Conservation (phyloP, 2,113 vertebrate species). For the Mus pahari region DNA sequence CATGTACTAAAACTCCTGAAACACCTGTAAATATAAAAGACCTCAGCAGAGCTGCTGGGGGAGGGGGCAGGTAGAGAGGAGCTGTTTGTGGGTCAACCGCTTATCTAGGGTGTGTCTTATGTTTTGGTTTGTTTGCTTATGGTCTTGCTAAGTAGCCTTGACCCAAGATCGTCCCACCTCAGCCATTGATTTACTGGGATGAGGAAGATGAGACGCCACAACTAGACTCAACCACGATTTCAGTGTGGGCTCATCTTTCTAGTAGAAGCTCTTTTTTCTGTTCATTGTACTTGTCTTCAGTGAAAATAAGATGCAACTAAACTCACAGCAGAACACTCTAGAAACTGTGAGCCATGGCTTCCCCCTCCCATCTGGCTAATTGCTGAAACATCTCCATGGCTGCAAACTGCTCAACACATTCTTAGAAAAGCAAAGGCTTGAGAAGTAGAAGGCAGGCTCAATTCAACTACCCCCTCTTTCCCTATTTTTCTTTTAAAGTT, state of each 20-base stretch:
- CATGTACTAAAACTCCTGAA: background rate
- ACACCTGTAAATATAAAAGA: background rate
- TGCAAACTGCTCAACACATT: background rate
- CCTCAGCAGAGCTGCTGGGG: background rate
- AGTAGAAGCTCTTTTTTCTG: background rate
- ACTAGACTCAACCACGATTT: background rate
- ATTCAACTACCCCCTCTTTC: background rate
- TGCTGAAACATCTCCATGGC: background rate
- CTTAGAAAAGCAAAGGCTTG: background rate
- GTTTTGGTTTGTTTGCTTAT: constrained; percentile 6
- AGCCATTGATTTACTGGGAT: background rate
- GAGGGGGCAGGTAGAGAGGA: background rate
- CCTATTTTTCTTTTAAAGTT: background rate
- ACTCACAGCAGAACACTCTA: background rate
- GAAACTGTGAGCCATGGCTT: background rate
- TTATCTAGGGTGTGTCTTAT: background rate
- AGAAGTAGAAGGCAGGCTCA: background rate
- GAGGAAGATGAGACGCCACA: background rate
- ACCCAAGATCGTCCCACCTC: background rate
- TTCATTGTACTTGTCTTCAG: background rate
- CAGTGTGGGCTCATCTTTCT: background rate
- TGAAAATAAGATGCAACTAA: background rate
- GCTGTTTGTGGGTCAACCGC: background rate
- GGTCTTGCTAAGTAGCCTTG: background rate
- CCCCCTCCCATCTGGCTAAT: background rate